phyloP scores from a whole-genome alignment of 1,140 invertebrate genomes.

The Artemia franciscana region DNA sequence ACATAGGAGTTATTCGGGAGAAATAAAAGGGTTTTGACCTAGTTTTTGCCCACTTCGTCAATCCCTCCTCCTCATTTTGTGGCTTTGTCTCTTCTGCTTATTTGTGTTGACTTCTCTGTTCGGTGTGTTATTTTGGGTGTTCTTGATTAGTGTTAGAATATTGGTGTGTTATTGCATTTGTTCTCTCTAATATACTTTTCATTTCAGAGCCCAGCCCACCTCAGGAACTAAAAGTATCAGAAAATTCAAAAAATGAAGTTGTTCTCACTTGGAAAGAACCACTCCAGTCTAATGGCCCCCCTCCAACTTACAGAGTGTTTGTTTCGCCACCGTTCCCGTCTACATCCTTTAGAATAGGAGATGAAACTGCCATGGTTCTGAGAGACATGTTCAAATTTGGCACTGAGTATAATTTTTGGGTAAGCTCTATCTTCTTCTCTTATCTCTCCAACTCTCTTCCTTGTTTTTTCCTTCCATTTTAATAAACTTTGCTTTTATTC shows the following conservation, averaged over 20 bases:
- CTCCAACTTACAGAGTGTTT: slow-evolving; percentile 34
- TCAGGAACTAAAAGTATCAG: slow-evolving; percentile 32
- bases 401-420: slow-evolving; percentile 46
- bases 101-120: no score
- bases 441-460: background rate
- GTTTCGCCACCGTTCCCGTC: slow-evolving; percentile 30
- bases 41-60: no score
- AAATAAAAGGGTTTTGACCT: no score
- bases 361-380: slow-evolving; percentile 25
- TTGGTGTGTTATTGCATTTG: no score
- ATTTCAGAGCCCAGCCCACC: slow-evolving; percentile 34
- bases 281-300: slow-evolving; percentile 30
- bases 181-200: background rate
- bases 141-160: no score
- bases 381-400: slow-evolving; percentile 31
- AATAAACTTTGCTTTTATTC: no score
- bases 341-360: slow-evolving; percentile 13
- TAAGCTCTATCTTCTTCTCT: slow-evolving; percentile 18
- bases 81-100: no score
- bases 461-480: background rate
- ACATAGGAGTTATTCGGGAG: no score
- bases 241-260: slow-evolving; percentile 34
- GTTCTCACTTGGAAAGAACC: slow-evolving; percentile 41
- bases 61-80: no score
- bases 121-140: no score